These are phyloP conservation scores for Carpatolechia fugitivella DNA, from an alignment of 2,888 invertebrate species.

Conservation along the genomic window DNA sequence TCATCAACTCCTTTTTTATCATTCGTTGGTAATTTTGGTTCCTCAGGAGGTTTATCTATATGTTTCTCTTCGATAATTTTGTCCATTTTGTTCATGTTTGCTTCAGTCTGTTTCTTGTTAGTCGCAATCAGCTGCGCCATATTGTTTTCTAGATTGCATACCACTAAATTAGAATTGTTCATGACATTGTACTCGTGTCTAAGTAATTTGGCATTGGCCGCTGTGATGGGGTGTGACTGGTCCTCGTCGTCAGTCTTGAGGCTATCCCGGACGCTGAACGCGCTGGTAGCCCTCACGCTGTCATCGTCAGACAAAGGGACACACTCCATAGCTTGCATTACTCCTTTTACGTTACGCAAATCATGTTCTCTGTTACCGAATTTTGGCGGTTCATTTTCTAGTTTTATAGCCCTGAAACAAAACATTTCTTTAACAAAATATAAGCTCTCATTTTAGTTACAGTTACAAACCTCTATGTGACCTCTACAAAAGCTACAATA, in stretches of 20 bases:
- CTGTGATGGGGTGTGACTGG: slow-evolving; percentile 66
- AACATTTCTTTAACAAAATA: no score
- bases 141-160: slow-evolving; percentile 72
- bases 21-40: slow-evolving; percentile 28
- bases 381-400: slow-evolving; percentile 47
- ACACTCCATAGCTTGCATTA: slow-evolving; percentile 65
- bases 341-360: slow-evolving; percentile 53
- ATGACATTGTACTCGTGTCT: slow-evolving; percentile 71
- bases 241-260: slow-evolving; percentile 75
- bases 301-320: slow-evolving; percentile 73
- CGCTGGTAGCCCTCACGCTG: slow-evolving; percentile 72
- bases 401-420: slow-evolving; percentile 41
- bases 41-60: slow-evolving; percentile 37
- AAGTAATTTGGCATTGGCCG: slow-evolving; percentile 66
- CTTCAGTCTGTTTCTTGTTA: slow-evolving; percentile 55
- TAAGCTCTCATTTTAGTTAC: no score
- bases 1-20: slow-evolving; percentile 38
- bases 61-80: slow-evolving; percentile 69
- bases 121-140: slow-evolving; percentile 68
- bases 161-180: slow-evolving; percentile 72
- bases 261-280: slow-evolving; percentile 71
- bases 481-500: no score
- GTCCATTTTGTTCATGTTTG: slow-evolving; percentile 59
- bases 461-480: no score
- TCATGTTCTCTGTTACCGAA: slow-evolving; percentile 60